Conservation (phyloP, 2,888 invertebrate genomes). For the Dusona sp. region DNA sequence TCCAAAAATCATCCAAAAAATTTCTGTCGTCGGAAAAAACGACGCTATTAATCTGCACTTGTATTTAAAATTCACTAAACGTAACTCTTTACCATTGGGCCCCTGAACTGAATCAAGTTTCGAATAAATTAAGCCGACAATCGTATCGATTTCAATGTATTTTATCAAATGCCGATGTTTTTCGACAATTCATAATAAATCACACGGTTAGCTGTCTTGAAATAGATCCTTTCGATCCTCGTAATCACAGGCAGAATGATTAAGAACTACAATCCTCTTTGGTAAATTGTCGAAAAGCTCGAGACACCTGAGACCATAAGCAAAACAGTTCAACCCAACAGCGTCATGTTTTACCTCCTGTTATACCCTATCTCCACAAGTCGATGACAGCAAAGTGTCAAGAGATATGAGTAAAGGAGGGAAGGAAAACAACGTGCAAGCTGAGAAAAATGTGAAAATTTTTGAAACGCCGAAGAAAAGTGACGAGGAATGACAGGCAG, state of each 20-base stretch:
- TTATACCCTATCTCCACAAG: background rate
- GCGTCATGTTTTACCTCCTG: slow-evolving; percentile 35
- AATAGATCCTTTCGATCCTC: background rate
- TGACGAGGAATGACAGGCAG: slow-evolving; percentile 54
- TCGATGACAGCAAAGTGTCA: slow-evolving; percentile 50
- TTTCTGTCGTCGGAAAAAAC: background rate
- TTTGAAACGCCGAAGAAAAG: slow-evolving; percentile 24
- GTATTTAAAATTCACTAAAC: no score
- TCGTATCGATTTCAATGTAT: background rate
- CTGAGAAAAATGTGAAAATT: slow-evolving; percentile 49
- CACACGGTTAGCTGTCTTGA: background rate
- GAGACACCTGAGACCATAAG: background rate
- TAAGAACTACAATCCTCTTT: no score
- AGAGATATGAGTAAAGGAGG: slow-evolving; percentile 11
- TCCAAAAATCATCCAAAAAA: background rate
- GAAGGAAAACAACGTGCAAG: background rate
- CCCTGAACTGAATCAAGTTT: no score
- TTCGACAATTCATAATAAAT: background rate
- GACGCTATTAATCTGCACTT: background rate
- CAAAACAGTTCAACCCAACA: background rate
- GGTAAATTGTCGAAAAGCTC: no score
- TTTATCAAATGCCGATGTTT: background rate
- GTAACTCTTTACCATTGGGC: no score
- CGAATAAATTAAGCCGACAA: no score
- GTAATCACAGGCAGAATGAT: no score